Evolutionary conservation across 1,140 invertebrate species (phyloP).

Genomic region (Cotesia glomerata): DNA sequence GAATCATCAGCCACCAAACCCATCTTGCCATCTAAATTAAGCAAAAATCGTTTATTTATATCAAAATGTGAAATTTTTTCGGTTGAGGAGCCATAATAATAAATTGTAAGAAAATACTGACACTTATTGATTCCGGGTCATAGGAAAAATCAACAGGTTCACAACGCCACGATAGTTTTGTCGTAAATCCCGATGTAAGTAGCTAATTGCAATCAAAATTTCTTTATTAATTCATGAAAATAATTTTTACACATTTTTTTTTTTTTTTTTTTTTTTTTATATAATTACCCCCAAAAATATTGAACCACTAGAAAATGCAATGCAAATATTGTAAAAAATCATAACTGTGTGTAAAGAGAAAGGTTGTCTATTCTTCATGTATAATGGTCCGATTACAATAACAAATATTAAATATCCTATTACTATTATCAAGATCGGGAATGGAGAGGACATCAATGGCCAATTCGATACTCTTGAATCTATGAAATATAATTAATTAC

Average conservation of each 20-base stretch:
- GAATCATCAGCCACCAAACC: conserved; percentile 62
- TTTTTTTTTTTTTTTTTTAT: background rate
- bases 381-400: conserved; percentile 66
- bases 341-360: conserved; percentile 66
- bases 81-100: background rate
- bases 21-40: conserved; percentile 47
- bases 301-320: conserved; percentile 61
- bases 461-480: conserved; percentile 83
- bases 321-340: conserved; percentile 66
- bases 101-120: conserved; percentile 37
- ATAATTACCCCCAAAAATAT: conserved; percentile 62
- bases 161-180: conserved; percentile 53
- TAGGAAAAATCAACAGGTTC: conserved; percentile 51
- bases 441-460: conserved; percentile 71
- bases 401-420: conserved; percentile 66
- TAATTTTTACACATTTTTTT: background rate
- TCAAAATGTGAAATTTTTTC: background rate
- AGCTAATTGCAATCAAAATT: conserved; percentile 38
- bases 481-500: conserved; percentile 51
- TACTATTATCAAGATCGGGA: conserved; percentile 65
- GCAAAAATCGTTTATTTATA: conserved; percentile 11
- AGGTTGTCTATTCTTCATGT: conserved; percentile 69
- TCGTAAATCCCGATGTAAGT: conserved; percentile 53
- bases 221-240: background rate
- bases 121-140: conserved; percentile 51